Percentiles rank a stretch among this genome's conserved stretches.
phyloP scores from a whole-genome alignment of 2,888 invertebrate species.

The Cerastis rubricosa region DNA sequence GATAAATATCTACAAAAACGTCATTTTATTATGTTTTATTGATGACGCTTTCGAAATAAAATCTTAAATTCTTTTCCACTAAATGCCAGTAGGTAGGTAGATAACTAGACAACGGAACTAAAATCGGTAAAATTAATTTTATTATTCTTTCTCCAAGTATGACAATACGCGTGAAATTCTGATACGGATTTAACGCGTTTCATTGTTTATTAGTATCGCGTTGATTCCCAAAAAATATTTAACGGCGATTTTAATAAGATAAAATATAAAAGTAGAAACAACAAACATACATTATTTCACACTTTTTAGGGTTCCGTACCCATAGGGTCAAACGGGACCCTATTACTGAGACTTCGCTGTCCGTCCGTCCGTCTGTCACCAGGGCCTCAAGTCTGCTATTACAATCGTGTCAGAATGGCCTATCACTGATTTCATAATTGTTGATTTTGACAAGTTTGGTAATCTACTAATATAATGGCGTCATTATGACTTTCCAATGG shows the following conservation, averaged over 20 bases:
- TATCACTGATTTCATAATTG: too few relatives aligned
- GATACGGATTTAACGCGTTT: slow-evolving; percentile 15
- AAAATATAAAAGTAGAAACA: background rate
- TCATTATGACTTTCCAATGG: too few relatives aligned
- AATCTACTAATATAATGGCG: too few relatives aligned
- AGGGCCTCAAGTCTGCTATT: too few relatives aligned
- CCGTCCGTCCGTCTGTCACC: too few relatives aligned
- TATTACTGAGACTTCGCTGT: too few relatives aligned
- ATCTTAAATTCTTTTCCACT: slow-evolving; percentile 2
- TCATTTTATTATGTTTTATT: background rate
- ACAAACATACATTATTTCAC: background rate
- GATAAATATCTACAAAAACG: slow-evolving; percentile 35
- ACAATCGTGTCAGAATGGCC: too few relatives aligned
- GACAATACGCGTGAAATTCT: slow-evolving; percentile 13
- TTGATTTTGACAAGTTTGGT: too few relatives aligned
- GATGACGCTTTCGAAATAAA: slow-evolving; percentile 7
- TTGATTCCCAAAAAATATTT: slow-evolving; percentile 5
- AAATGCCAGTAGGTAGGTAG: background rate
- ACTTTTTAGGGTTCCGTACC: too few relatives aligned
- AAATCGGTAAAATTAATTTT: slow-evolving; percentile 36
- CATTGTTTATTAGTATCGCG: slow-evolving; percentile 29
- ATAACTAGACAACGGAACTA: slow-evolving; percentile 19
- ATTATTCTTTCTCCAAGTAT: slow-evolving; percentile 12
- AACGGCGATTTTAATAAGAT: slow-evolving; percentile 1
- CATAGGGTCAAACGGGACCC: too few relatives aligned